phyloP scores from a whole-genome alignment of 2,113 vertebrate species.

The Psittacula cyanocephala region DNA sequence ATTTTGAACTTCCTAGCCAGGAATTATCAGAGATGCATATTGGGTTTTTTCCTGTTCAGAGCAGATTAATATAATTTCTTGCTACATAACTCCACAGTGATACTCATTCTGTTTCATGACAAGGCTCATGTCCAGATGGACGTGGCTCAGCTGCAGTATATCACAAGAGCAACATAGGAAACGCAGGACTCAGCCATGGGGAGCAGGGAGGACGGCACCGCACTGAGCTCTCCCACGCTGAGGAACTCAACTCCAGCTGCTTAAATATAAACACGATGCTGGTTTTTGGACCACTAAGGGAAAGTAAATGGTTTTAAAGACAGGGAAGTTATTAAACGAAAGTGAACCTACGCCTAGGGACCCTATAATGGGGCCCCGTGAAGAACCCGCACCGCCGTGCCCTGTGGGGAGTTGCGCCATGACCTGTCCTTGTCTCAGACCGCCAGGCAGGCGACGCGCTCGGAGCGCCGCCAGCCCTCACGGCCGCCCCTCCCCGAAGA shows the following conservation, averaged over 20 bases:
- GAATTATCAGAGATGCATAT: accelerated
- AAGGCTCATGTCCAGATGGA: accelerated
- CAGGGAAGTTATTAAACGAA: accelerated
- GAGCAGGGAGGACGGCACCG: accelerated
- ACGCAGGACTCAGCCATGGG: accelerated
- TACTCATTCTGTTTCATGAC: accelerated
- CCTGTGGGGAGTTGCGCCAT: accelerated
- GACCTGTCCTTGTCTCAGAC: background rate
- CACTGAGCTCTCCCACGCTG: background rate
- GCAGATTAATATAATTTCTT: accelerated
- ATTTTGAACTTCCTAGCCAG: background rate
- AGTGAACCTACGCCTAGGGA: accelerated
- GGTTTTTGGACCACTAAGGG: accelerated
- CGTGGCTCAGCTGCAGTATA: accelerated
- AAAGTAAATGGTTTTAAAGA: accelerated
- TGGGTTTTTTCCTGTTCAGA: background rate
- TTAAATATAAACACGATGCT: accelerated
- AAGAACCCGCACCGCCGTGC: background rate
- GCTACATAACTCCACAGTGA: background rate
- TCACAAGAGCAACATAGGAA: accelerated
- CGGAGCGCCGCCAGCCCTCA: background rate
- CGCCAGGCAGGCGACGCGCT: background rate
- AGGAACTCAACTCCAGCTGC: background rate
- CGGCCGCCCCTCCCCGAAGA: no score
- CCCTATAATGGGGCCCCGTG: accelerated